Conservation (phyloP, 2,888 invertebrate genomes). For the Pseudococcus viburni region DNA sequence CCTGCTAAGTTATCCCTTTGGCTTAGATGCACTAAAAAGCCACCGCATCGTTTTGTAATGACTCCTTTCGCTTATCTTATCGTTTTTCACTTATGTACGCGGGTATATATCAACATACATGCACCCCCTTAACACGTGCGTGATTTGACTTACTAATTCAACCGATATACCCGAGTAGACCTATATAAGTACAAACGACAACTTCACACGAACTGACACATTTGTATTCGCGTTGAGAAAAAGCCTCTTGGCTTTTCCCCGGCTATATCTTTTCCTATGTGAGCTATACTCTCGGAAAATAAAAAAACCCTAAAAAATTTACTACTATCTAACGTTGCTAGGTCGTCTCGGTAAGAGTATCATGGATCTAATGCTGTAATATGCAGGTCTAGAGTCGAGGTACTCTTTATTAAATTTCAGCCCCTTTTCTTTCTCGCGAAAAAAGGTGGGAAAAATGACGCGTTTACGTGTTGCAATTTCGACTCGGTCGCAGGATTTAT, state of each 20-base stretch:
- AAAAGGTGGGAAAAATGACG: not conserved
- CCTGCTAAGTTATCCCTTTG: not conserved
- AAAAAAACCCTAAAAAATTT: not conserved
- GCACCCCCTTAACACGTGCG: not conserved
- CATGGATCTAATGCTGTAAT: not conserved
- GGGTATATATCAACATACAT: not conserved
- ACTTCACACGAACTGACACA: not conserved
- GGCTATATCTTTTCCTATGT: not conserved
- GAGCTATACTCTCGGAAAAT: not conserved
- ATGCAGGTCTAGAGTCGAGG: not conserved
- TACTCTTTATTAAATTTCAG: slow-evolving; percentile 36
- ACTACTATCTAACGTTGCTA: not conserved
- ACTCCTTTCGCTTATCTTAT: not conserved
- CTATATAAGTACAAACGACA: not conserved
- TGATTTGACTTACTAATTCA: not conserved
- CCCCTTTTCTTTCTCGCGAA: not conserved
- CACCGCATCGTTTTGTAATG: not conserved
- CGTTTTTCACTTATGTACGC: not conserved
- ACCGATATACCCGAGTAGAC: not conserved
- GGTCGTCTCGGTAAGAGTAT: too few species aligned
- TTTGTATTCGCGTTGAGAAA: not conserved
- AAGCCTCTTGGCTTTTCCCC: too few species aligned
- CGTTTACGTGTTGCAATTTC: slow-evolving; percentile 41
- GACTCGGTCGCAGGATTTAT: not conserved
- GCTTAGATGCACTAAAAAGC: not conserved